Percentiles rank a stretch among this genome's conserved stretches.
Evolutionary conservation across 2,797 vertebrate genomes (phyloP).

Genomic region (Periparus ater): DNA sequence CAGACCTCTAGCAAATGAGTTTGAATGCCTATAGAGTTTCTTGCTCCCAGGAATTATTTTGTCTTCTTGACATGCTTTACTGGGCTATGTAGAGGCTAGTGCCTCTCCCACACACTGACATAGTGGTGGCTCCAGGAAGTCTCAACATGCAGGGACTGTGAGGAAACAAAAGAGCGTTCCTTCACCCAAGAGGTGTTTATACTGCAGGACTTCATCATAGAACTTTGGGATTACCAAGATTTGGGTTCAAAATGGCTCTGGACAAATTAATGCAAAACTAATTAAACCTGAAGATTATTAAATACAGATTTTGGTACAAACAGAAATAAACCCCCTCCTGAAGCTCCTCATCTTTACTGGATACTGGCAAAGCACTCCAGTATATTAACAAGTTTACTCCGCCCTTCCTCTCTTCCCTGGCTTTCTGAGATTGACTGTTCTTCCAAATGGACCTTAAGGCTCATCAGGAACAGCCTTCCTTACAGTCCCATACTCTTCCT

Average conservation of each 20-base stretch:
- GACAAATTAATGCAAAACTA: background rate
- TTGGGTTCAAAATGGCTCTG: background rate
- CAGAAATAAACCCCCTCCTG: accelerated
- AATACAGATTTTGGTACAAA: background rate
- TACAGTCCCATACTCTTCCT: accelerated
- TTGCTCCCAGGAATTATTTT: background rate
- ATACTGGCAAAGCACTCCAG: background rate
- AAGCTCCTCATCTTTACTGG: background rate
- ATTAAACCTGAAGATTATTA: background rate
- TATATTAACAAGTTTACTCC: background rate
- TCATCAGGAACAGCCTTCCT: background rate
- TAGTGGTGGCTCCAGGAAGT: background rate
- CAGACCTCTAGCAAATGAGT: background rate
- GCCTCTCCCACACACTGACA: background rate
- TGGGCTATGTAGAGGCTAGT: background rate
- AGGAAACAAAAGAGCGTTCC: background rate
- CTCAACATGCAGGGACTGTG: background rate
- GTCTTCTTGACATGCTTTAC: background rate
- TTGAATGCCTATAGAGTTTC: background rate
- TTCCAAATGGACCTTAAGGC: background rate
- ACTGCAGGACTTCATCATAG: background rate
- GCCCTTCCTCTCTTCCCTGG: background rate
- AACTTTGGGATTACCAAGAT: background rate
- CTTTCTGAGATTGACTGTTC: background rate
- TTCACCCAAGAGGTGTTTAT: background rate